A percentile compares a stretch with the other conserved stretches of the same genome.
These are phyloP conservation scores for Spea multiplicata DNA, from an alignment of 2,113 vertebrate species.

Conservation along the genomic window DNA sequence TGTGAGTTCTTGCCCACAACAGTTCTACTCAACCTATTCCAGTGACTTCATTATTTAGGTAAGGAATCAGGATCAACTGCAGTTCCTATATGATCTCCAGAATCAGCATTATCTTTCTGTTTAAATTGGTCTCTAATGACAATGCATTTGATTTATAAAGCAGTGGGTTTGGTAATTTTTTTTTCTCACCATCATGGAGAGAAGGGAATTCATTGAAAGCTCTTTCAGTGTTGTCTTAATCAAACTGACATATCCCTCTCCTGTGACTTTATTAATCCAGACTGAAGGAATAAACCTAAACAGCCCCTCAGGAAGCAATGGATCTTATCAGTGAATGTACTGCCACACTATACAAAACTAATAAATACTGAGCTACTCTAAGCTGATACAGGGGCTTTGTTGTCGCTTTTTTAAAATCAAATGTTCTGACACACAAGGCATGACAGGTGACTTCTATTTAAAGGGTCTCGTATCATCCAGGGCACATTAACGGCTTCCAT, in stretches of 20 bases:
- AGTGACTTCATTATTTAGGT: too few relatives aligned
- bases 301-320: conserved; percentile 48
- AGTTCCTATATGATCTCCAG: conserved; percentile 10
- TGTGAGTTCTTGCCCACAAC: too few relatives aligned
- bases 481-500: conserved; percentile 1
- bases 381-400: conserved; percentile 36
- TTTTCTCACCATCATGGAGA: conserved; percentile 33
- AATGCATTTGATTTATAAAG: conserved; percentile 48
- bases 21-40: too few relatives aligned
- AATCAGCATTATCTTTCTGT: conserved; percentile 48
- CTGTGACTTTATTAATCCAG: conserved; percentile 56
- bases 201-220: conserved; percentile 48
- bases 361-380: conserved; percentile 41
- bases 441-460: conserved; percentile 46
- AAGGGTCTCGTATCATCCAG: conserved; percentile 37
- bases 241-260: conserved; percentile 56
- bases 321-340: conserved; percentile 47
- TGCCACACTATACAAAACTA: conserved; percentile 43
- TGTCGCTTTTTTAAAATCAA: conserved; percentile 42
- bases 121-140: conserved; percentile 51
- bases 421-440: conserved; percentile 39
- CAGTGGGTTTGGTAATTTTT: conserved; percentile 35
- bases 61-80: too few relatives aligned
- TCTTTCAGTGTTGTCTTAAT: conserved; percentile 52
- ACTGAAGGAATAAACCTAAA: conserved; percentile 54